Conservation (phyloP, 1,140 invertebrate species). For the Lamellibrachia luymesi region DNA sequence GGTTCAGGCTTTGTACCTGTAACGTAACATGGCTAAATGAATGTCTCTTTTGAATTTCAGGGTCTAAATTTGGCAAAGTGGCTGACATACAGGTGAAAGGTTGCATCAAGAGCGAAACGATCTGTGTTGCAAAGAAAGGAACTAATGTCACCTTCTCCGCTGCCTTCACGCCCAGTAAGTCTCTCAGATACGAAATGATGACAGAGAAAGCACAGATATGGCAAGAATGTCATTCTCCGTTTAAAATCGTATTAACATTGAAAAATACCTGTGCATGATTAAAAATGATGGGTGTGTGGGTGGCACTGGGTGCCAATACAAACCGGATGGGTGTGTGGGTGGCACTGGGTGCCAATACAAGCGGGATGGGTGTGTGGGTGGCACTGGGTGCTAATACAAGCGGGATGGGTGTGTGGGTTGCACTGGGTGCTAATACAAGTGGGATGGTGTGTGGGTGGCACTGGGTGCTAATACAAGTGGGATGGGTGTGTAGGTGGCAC, state of each 20-base stretch:
- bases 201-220: neutral
- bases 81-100: neutral
- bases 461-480: neutral
- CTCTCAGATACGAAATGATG: neutral
- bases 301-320: no score
- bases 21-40: neutral
- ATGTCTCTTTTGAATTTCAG: neutral
- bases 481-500: neutral
- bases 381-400: neutral
- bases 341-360: neutral
- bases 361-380: neutral
- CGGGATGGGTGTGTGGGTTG: neutral
- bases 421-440: neutral
- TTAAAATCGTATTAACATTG: neutral
- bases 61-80: neutral
- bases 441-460: neutral
- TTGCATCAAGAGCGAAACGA: neutral
- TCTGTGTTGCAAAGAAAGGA: slow-evolving; percentile 24
- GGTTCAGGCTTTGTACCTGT: neutral
- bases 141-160: slow-evolving; percentile 22
- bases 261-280: neutral
- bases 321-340: neutral
- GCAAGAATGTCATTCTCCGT: neutral
- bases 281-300: no score
- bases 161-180: slow-evolving; percentile 19